Percentiles rank a stretch among this genome's conserved stretches.
Evolutionary conservation across 2,888 invertebrate species (phyloP).

Genomic region (Anaspis maculata): DNA sequence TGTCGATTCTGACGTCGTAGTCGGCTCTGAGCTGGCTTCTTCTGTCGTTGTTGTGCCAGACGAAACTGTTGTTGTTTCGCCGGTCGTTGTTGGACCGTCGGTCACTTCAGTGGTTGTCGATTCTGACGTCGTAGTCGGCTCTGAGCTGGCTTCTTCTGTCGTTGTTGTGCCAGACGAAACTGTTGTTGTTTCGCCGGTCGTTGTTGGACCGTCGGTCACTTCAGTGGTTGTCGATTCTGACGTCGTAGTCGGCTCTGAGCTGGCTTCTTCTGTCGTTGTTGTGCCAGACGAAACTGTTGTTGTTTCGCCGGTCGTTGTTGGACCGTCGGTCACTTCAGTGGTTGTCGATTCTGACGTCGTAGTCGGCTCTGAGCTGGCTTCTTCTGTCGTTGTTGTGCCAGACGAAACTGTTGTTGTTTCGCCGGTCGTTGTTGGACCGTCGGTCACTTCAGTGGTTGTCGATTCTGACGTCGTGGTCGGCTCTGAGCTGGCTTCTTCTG

Average conservation of each 20-base stretch:
- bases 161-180: constrained; percentile 4
- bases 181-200: constrained; percentile 1
- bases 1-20: not conserved
- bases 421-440: not conserved
- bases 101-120: constrained; percentile 3
- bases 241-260: constrained; percentile 4
- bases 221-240: constrained; percentile 8
- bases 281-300: not conserved
- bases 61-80: constrained; percentile 1
- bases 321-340: constrained; percentile 6
- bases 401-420: too few relatives aligned
- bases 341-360: constrained; percentile 13
- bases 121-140: constrained; percentile 2
- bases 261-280: constrained; percentile 2
- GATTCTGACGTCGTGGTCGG: constrained; percentile 5
- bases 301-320: constrained; percentile 2
- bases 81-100: not conserved
- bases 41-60: not conserved
- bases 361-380: constrained; percentile 8
- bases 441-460: constrained; percentile 1
- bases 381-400: not conserved
- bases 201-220: not conserved
- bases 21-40: not conserved
- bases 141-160: constrained; percentile 6
- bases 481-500: constrained; percentile 6